These are phyloP conservation scores for Chaetodon auriga DNA, from an alignment of 2,113 vertebrate genomes.

Conservation along the genomic window DNA sequence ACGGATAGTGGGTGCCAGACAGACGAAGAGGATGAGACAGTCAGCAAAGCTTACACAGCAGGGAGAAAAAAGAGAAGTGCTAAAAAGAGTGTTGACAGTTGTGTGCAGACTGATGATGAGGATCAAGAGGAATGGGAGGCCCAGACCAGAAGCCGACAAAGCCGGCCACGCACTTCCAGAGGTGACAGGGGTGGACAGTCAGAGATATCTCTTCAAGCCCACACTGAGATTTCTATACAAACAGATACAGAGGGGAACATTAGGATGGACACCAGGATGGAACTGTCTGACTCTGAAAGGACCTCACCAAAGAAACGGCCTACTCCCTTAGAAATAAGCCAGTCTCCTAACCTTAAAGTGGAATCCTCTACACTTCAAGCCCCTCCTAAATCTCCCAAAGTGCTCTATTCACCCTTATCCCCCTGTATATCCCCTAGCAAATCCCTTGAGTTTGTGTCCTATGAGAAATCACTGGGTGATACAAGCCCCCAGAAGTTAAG, in stretches of 20 bases:
- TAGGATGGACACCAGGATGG: slow-evolving; percentile 92
- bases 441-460: slow-evolving; percentile 96
- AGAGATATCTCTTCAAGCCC: slow-evolving; percentile 94
- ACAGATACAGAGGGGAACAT: slow-evolving; percentile 94
- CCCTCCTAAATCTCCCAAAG: slow-evolving; percentile 96
- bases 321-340: slow-evolving; percentile 94
- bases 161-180: slow-evolving; percentile 88
- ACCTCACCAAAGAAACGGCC: slow-evolving; percentile 94
- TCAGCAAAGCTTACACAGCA: slow-evolving; percentile 89
- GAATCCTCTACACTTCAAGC: slow-evolving; percentile 91
- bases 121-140: slow-evolving; percentile 98
- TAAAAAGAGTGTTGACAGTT: slow-evolving; percentile 96
- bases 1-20: slow-evolving; percentile 97
- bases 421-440: slow-evolving; percentile 94
- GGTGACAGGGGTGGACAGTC: slow-evolving; percentile 88
- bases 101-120: slow-evolving; percentile 98
- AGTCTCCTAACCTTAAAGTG: slow-evolving; percentile 90
- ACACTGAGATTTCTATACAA: slow-evolving; percentile 97
- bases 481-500: slow-evolving; percentile 91
- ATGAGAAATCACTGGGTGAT: slow-evolving; percentile 94
- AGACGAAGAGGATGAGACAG: slow-evolving; percentile 92
- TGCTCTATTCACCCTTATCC: slow-evolving; percentile 97
- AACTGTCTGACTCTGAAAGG: slow-evolving; percentile 92
- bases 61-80: slow-evolving; percentile 87
- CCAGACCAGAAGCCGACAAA: slow-evolving; percentile 88